Base-by-base conservation (phyloP, 23 tunicate genomes). In the Trididemnum clinides region DNA sequence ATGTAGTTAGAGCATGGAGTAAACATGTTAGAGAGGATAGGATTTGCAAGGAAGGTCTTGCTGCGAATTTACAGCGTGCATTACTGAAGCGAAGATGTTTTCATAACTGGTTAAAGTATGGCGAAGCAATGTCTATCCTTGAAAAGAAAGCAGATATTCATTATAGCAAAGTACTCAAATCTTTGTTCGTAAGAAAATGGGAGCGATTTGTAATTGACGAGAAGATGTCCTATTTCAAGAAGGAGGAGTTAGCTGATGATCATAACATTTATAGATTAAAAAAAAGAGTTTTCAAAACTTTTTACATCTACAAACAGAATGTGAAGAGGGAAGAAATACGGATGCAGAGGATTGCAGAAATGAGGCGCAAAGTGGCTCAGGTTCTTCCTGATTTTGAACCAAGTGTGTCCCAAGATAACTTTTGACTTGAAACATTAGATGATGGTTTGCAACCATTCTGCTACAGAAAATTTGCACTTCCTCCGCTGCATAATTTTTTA, bases 101-200 rank as follows among this genome's bases (percentile, higher is more conserved):
- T 22, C 23, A 34, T n/a, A 57, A 76, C 7, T 89, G 94, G 94
- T 33, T 72, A 62, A 84, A 78, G 35, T 89, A 89, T 50, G 94
- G 94, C 26, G 94, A 89, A 77, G 86, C 71, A 22, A 84, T 89
- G 88, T 79, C 77, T 26, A 89, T 89, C 36, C 54, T 76, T 57
- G 94, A 89, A 38, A 69, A 72, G 64, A 89, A 89, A 35, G 94
- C 94, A 28, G 84, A 71, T 29, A 39, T 89, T 4, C 85, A 89
- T 57, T 62, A 72, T 6, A 63, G 32, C 30, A 25, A 65, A 1
- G 65, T 66, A 0, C 20, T 89, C 34, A 82, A 10, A 26, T 35
- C 19, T 15, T 30, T 20, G 7, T 89, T 64, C 33, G 0, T 84
- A 0, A 64, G 28, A 50, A 27, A 57, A 34, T 89, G 94, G 94